Conservation (phyloP, 2,888 invertebrate species). For the Anaspis maculata region DNA sequence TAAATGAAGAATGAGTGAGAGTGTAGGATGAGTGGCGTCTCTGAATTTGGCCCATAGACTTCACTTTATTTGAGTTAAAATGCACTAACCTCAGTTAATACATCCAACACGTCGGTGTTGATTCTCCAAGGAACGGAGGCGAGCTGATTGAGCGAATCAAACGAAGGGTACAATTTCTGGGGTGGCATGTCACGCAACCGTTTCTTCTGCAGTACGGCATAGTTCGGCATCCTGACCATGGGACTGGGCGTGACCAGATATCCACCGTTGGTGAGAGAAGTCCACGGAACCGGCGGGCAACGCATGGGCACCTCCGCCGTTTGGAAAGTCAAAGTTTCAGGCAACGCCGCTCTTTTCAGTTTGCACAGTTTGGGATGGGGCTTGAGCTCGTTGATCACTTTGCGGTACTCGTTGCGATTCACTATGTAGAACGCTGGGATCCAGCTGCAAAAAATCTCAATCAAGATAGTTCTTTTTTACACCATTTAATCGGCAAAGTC, state of each 20-base stretch:
- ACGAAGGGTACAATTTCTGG: conserved; percentile 64
- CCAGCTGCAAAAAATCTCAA: too few relatives aligned
- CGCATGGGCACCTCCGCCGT: conserved; percentile 65
- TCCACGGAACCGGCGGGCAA: conserved; percentile 85
- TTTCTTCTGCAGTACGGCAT: conserved; percentile 57
- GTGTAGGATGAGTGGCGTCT: too few relatives aligned
- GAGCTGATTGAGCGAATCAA: conserved; percentile 91
- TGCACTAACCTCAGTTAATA: conserved; percentile 46
- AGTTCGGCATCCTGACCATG: conserved; percentile 52
- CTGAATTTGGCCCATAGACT: too few relatives aligned
- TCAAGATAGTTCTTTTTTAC: too few relatives aligned
- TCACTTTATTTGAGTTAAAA: too few relatives aligned
- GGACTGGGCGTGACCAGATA: conserved; percentile 63
- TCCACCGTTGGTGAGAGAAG: conserved; percentile 59
- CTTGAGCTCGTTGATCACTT: conserved; percentile 66
- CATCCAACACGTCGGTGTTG: conserved; percentile 55
- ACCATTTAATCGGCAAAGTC: too few relatives aligned
- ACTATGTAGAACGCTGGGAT: conserved; percentile 75
- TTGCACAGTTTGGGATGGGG: conserved; percentile 72
- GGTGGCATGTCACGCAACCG: conserved; percentile 51
- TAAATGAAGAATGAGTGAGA: too few relatives aligned
- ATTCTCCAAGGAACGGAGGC: conserved; percentile 88
- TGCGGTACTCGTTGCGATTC: conserved; percentile 58
- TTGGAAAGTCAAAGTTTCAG: conserved; percentile 63
- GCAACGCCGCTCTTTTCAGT: conserved; percentile 59